Base-by-base conservation (phyloP, 2,113 vertebrate species). In the Grammomys surdaster region DNA sequence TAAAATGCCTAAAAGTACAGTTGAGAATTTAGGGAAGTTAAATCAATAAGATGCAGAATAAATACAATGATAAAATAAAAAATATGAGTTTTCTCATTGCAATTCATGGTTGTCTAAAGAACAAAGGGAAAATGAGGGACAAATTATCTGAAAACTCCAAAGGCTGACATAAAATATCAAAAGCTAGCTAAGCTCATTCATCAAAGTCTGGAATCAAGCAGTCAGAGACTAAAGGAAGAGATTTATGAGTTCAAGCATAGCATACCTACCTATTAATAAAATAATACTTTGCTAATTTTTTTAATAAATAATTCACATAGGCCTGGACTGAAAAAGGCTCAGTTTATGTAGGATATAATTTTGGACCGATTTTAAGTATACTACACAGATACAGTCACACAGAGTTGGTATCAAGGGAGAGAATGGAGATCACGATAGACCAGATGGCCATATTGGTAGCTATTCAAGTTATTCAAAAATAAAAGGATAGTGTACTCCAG, bases 361-460 rank as follows among this genome's bases (percentile, higher is more conserved):
- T n/a, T 5, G 20, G 28, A 88, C 2, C 92, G 63, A 56, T 73
- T 92, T 14, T 14, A 86, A 87, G 81, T 60, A 69, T 40, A 26
- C 13, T 28, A 56, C 0, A 58, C 43, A n/a, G 7, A 48, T 85
- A 33, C 6, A 73, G 72, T 84, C 76, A 80, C 7, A 56, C 4
- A 73, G 43, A 17, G 22, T 73, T 91, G 51, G 12, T 13, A 12
- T 40, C 0, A 33, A 81, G 1, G 3, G 36, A 91, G 40, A 43
- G 24, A 92, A 97, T 78, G 28, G 31, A 80, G 58, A 22, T 90
- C 10, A 76, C 17, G 14, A 54, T 80, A 88, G 46, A 93, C 54
- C 26, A 97, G 67, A 75, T 90, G 56, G 33, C 13, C 20, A 70
- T 3, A 58, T 31, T 10, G 73, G 20, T 12, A 60, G 8, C 8